Evolutionary conservation across 2,888 invertebrate species (phyloP).

Genomic region (Scaptomyza cyrtandrae): DNA sequence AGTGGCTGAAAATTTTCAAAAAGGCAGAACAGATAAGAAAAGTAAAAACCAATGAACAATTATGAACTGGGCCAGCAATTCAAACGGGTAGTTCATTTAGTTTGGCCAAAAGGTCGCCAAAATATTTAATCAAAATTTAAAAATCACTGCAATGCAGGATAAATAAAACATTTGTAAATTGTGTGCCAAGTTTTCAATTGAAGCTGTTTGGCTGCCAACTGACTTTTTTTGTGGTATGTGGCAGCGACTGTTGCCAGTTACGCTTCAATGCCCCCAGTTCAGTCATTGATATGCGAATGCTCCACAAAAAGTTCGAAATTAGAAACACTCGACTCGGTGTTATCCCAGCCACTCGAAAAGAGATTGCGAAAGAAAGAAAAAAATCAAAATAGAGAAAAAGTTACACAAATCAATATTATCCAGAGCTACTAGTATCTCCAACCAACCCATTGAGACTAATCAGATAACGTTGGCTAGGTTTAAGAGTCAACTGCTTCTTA

Average conservation of each 20-base stretch:
- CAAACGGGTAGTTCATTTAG: constrained; percentile 23
- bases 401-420: constrained; percentile 65
- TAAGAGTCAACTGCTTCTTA: constrained; percentile 29
- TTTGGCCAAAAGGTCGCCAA: constrained; percentile 27
- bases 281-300: constrained; percentile 68
- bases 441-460: constrained; percentile 31
- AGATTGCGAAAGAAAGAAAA: constrained; percentile 39
- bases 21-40: too few species aligned
- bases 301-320: constrained; percentile 69
- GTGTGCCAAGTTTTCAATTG: constrained; percentile 58
- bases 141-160: constrained; percentile 59
- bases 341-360: constrained; percentile 53
- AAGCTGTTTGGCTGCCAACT: constrained; percentile 45
- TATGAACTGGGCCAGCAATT: constrained; percentile 7
- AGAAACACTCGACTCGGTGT: constrained; percentile 74
- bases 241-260: constrained; percentile 63
- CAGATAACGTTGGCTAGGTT: constrained; percentile 33
- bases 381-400: constrained; percentile 2
- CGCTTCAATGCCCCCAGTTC: constrained; percentile 51
- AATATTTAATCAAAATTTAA: constrained; percentile 57
- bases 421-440: constrained; percentile 33
- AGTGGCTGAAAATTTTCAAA: constrained; percentile 12
- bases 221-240: constrained; percentile 14
- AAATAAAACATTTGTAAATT: constrained; percentile 21
- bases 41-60: neutral